Conservation (phyloP, 1,140 invertebrate genomes). For the Ips nitidus region DNA sequence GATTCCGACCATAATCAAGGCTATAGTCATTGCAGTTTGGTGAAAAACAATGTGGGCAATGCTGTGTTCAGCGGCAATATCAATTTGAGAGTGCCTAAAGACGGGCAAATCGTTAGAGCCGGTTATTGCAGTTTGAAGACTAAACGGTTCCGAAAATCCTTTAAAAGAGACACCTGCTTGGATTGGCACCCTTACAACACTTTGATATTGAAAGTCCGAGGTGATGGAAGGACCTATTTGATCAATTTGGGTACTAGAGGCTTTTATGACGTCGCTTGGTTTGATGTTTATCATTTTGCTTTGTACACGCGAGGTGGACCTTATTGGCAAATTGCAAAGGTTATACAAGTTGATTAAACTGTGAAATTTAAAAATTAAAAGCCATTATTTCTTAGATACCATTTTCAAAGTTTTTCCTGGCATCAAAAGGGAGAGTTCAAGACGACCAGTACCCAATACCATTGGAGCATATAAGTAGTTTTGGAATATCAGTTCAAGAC, state of each 20-base stretch:
- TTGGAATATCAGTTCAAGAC: slow-evolving; percentile 83
- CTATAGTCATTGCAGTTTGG: slow-evolving; percentile 67
- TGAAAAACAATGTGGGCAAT: slow-evolving; percentile 66
- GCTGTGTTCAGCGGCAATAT: slow-evolving; percentile 73
- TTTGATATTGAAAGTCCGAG: slow-evolving; percentile 79
- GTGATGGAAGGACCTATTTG: slow-evolving; percentile 87
- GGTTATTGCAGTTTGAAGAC: slow-evolving; percentile 81
- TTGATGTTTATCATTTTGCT: slow-evolving; percentile 80
- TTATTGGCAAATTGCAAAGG: slow-evolving; percentile 91
- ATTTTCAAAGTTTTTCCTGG: slow-evolving; percentile 90
- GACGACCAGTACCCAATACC: slow-evolving; percentile 72
- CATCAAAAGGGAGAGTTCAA: slow-evolving; percentile 83
- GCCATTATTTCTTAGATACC: slow-evolving; percentile 73
- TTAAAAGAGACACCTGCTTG: slow-evolving; percentile 66
- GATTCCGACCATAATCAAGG: slow-evolving; percentile 84
- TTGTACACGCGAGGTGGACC: slow-evolving; percentile 92
- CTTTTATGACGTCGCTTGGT: slow-evolving; percentile 77
- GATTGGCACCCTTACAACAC: slow-evolving; percentile 83
- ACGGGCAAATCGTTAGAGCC: slow-evolving; percentile 71
- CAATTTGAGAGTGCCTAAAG: slow-evolving; percentile 68
- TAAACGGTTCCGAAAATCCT: slow-evolving; percentile 75
- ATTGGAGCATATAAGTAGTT: slow-evolving; percentile 62
- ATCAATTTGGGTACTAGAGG: slow-evolving; percentile 73
- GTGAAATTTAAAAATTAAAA: background rate
- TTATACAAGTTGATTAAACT: slow-evolving; percentile 50